Percentiles rank a stretch among this genome's conserved stretches.
phyloP scores from a whole-genome alignment of 2,888 invertebrate genomes.

The Pseudolycoriella hygida region DNA sequence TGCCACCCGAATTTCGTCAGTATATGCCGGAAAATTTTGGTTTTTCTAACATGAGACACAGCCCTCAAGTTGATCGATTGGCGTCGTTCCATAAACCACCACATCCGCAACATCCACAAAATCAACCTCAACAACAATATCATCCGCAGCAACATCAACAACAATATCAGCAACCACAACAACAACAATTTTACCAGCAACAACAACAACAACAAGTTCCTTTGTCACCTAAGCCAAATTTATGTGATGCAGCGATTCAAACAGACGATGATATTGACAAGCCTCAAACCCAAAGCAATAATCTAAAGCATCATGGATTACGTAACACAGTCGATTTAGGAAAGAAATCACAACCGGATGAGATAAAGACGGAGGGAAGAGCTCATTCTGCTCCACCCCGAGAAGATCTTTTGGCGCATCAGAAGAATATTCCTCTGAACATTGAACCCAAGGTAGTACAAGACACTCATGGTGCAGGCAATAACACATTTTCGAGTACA shows the following conservation, averaged over 20 bases:
- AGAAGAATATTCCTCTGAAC: not conserved
- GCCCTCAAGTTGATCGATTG: not conserved
- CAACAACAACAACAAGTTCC: conserved; percentile 4
- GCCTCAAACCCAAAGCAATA: conserved; percentile 7
- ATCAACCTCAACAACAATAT: conserved; percentile 9
- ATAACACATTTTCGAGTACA: not conserved
- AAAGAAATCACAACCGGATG: conserved; percentile 39
- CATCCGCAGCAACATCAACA: conserved; percentile 7
- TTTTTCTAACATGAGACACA: conserved; percentile 9
- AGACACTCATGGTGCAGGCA: not conserved
- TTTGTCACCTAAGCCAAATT: conserved; percentile 18
- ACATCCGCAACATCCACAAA: conserved; percentile 9
- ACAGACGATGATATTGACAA: conserved; percentile 19
- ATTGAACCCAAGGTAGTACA: no score
- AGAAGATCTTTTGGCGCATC: not conserved
- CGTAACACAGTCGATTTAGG: conserved; percentile 68
- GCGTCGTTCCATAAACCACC: conserved; percentile 7
- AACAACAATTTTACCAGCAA: conserved; percentile 1
- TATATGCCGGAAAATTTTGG: conserved; percentile 26
- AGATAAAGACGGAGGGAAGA: conserved; percentile 36
- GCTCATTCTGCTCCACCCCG: conserved; percentile 69
- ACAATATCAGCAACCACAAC: conserved; percentile 1
- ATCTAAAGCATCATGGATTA: conserved; percentile 45
- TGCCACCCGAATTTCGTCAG: conserved; percentile 28
- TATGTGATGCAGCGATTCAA: conserved; percentile 29